Evolutionary conservation across 2,797 vertebrate species (phyloP).

Genomic region (Diceros bicornis): DNA sequence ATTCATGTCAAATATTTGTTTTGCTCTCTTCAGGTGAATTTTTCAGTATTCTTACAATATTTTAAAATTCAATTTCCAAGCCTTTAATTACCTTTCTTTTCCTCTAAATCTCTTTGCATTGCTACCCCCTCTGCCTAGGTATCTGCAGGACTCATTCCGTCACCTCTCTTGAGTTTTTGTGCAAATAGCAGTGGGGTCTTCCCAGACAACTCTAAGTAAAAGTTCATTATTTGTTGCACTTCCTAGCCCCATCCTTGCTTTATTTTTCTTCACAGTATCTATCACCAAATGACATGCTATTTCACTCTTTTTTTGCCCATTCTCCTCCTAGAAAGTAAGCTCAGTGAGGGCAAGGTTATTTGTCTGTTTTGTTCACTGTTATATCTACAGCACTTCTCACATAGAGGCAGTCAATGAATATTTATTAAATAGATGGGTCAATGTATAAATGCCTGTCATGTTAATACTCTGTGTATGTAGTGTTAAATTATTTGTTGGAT

Average conservation of each 20-base stretch:
- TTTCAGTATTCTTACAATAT: not conserved
- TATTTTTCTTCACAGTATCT: not conserved
- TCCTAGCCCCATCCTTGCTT: not conserved
- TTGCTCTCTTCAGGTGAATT: slow-evolving; percentile 22
- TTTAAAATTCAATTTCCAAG: not conserved
- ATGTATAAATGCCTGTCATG: not conserved
- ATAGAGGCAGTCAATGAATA: not conserved
- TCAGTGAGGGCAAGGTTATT: not conserved
- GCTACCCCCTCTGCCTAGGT: not conserved
- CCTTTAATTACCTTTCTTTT: not conserved
- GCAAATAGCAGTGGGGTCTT: not conserved
- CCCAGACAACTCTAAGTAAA: not conserved
- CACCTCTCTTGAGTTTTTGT: not conserved
- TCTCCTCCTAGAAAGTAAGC: not conserved
- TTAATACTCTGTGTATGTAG: not conserved
- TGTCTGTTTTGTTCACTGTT: not conserved
- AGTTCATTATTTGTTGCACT: not conserved
- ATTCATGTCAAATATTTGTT: not conserved
- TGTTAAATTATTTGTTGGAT: not conserved
- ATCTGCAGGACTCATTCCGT: not conserved
- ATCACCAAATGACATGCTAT: not conserved
- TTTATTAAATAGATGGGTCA: not conserved
- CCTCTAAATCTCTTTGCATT: not conserved
- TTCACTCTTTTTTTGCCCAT: not conserved
- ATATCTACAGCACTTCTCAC: not conserved